Evolutionary conservation across 2,888 invertebrate species (phyloP).

Genomic region (Cephus nigrinus): DNA sequence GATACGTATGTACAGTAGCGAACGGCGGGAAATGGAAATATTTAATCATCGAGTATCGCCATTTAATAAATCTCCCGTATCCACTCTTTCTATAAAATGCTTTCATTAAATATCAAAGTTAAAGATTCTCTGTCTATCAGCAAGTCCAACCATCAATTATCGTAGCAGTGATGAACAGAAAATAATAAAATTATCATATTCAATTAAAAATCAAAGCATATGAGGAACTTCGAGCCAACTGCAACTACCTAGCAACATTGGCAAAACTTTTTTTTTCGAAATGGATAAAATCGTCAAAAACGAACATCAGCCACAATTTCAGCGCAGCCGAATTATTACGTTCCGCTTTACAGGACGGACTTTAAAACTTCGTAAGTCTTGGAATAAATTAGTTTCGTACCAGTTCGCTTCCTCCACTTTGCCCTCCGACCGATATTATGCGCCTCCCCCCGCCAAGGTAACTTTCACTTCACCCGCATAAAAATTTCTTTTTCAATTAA

Average conservation of each 20-base stretch:
- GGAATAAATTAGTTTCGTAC: slow-evolving; percentile 2
- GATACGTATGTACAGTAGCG: background rate
- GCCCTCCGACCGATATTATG: background rate
- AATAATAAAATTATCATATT: no score
- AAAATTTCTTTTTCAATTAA: slow-evolving; percentile 8
- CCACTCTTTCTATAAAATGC: background rate
- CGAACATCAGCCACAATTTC: background rate
- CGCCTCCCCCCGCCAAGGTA: background rate
- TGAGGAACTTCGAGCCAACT: background rate
- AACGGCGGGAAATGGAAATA: background rate
- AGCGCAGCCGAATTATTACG: slow-evolving; percentile 1
- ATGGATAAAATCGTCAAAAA: background rate
- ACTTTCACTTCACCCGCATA: background rate
- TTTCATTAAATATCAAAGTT: background rate
- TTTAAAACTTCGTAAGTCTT: background rate
- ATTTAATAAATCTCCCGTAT: background rate
- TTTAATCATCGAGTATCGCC: background rate
- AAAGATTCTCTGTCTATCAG: background rate
- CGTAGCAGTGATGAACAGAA: no score
- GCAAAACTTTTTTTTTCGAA: background rate
- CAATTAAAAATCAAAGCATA: background rate
- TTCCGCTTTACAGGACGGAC: background rate
- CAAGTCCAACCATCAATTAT: background rate
- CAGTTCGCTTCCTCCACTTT: background rate
- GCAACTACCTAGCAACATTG: background rate